These are phyloP conservation scores for Zaprionus camerounensis DNA, from an alignment of 1,140 invertebrate genomes.

Conservation along the genomic window DNA sequence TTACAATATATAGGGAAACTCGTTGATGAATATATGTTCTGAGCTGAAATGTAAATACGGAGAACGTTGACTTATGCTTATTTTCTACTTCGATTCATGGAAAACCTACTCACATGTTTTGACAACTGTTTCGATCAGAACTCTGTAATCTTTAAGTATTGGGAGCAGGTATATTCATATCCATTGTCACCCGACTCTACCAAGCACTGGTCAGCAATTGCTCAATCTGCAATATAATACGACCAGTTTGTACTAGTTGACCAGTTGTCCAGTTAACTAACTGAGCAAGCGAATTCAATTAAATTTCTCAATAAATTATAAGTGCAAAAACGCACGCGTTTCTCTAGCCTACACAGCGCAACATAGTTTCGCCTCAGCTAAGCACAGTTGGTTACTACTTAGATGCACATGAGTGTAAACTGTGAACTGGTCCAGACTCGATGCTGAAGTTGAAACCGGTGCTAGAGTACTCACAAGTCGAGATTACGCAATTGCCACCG, in stretches of 20 bases:
- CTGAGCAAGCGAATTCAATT: slow-evolving; percentile 74
- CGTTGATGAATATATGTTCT: too few relatives aligned
- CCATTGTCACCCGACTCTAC: background rate
- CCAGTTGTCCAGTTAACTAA: slow-evolving; percentile 51
- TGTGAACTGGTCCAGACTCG: slow-evolving; percentile 56
- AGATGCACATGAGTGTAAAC: slow-evolving; percentile 60
- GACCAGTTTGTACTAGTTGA: slow-evolving; percentile 26
- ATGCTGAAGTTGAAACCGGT: slow-evolving; percentile 62
- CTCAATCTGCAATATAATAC: slow-evolving; percentile 59
- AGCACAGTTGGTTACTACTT: slow-evolving; percentile 16
- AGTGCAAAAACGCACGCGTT: slow-evolving; percentile 56
- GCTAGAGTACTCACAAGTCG: slow-evolving; percentile 45
- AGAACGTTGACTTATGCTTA: background rate
- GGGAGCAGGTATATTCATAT: background rate
- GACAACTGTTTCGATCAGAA: background rate
- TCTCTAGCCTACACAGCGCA: slow-evolving; percentile 36
- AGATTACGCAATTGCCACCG: slow-evolving; percentile 62
- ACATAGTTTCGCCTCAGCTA: slow-evolving; percentile 15
- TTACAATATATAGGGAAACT: too few relatives aligned
- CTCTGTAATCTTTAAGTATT: background rate
- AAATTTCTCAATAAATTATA: slow-evolving; percentile 78
- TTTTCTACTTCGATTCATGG: background rate
- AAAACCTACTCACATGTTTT: background rate
- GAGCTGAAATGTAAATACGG: too few relatives aligned
- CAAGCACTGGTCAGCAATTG: slow-evolving; percentile 26